Base-by-base conservation (phyloP, 2,797 vertebrate species). In the Poecilia gillii region DNA sequence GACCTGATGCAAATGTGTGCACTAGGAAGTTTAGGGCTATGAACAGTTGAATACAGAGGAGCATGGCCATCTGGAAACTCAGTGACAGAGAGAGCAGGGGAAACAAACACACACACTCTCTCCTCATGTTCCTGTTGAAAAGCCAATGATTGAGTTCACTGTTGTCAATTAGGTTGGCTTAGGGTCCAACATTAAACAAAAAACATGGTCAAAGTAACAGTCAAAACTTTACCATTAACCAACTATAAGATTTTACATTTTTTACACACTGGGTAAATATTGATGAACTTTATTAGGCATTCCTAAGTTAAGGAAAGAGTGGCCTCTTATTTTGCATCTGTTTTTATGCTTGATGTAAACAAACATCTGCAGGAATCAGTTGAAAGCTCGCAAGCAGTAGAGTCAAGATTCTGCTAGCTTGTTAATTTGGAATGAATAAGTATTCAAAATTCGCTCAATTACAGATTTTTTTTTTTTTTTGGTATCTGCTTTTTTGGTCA, bases 11-110 rank as follows among this genome's bases (percentile, higher is more conserved):
- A 89, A 95, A 94, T 92, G 90, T 89, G 86, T 90, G 89, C 81
- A 83, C 89, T 76, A 85, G 90, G 86, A 92, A 87, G 91, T 93
- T 92, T 86, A 88, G 81, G 88, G 89, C 91, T 87, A 85, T 83
- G 86, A 91, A 93, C 85, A 89, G 84, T 88, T 85, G 87, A 90
- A 87, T 90, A 85, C 74, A 84, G 83, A 89, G 84, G 84, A 90
- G 81, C 73, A 81, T 87, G 87, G 92, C 94, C 95, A 95, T 96
- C 95, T 96, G 95, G 94, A 94, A 94, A 90, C 81, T 82, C 89
- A 88, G 90, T 91, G 92, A 93, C 81, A 87, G 84, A 81, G 89
- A 85, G 83, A 84, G 82, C 80, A 79, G 87, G 83, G 86, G 77
- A 74, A 83, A 90, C 83, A 89, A 78, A 81, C 36, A 83, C 81